Evolutionary conservation across 2,888 invertebrate genomes (phyloP), one percentile per base, ranked within the genome.

Genomic region (Drosophila nr. perissopoda): DNA sequence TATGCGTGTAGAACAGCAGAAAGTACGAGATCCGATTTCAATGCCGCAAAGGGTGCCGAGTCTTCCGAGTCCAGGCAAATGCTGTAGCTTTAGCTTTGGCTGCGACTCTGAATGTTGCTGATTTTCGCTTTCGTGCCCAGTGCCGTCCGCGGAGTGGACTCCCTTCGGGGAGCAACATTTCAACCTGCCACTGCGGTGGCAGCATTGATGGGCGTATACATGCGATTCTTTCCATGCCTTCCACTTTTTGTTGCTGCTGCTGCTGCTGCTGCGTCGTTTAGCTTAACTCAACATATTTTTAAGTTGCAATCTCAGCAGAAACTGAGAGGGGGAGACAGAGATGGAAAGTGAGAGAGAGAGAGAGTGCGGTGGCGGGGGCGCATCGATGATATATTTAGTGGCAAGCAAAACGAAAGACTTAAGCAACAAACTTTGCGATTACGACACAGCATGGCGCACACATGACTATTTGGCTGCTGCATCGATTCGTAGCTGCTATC

Each of bases 151-250:
- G 70, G 27, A 38, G 38, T 56, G 56, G 56, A 59, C 74, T 79
- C 72, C 75, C 71, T 73, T 51, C 61, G 74, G 81, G 79, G n/a
- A 38, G 87, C 87, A 90, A 82, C 87, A 88, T 89, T 91, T 91
- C 91, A 88, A 91, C 91, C 91, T 88, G 88, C 90, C 91, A 88
- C 88, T 79, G 88, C 85, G 80, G 90, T 90, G 90, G 87, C 91
- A 88, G 87, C 87, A 91, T 85, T 87, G 91, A 91, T 91, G 91
- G 87, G 87, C 92, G 92, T 90, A 82, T 91, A 90, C 89, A 82
- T 85, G 85, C 89, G 84, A 87, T 90, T 90, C 87, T 81, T 89
- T 90, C 87, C 89, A 68, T 73, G 87, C 74, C 85, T 81, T 78
- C 90, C 88, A 80, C 76, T 70, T 74, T 80, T 80, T 81, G 58